A percentile compares a stretch with the other conserved stretches of the same genome.
These are phyloP conservation scores for Platycercus adscitus DNA, from an alignment of 2,113 vertebrate genomes.

Conservation along the genomic window DNA sequence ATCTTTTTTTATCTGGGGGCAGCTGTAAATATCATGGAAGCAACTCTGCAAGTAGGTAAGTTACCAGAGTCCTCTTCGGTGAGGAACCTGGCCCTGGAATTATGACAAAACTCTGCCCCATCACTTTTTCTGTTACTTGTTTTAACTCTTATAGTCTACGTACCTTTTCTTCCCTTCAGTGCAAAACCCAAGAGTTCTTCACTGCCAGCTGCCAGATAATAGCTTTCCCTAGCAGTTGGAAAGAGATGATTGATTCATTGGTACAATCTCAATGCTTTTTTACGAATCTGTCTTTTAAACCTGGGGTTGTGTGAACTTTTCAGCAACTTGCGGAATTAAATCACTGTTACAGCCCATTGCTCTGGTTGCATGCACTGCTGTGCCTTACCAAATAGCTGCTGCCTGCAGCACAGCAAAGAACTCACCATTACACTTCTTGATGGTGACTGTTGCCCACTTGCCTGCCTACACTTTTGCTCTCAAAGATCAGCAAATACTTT, in stretches of 20 bases:
- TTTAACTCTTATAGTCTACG: neutral
- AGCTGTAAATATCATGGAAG: neutral
- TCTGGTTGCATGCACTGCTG: rapidly evolving
- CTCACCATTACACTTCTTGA: rapidly evolving
- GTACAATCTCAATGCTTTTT: neutral
- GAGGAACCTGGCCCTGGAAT: neutral
- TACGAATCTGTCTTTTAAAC: neutral
- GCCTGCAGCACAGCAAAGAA: neutral
- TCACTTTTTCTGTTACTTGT: neutral
- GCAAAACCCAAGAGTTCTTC: neutral
- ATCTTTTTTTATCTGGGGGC: neutral
- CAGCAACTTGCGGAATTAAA: neutral
- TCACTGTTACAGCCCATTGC: neutral
- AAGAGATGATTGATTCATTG: neutral
- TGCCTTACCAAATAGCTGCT: neutral
- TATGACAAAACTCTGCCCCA: neutral
- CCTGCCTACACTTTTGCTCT: neutral
- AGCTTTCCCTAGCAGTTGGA: neutral
- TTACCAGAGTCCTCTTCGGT: neutral
- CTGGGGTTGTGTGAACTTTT: neutral
- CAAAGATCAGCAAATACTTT: neutral
- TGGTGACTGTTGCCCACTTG: neutral
- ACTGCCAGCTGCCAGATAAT: neutral
- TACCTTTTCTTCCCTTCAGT: neutral
- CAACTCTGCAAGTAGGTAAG: neutral